phyloP scores from a whole-genome alignment of 2,888 invertebrate species.

The Chloroclystis v-ata region DNA sequence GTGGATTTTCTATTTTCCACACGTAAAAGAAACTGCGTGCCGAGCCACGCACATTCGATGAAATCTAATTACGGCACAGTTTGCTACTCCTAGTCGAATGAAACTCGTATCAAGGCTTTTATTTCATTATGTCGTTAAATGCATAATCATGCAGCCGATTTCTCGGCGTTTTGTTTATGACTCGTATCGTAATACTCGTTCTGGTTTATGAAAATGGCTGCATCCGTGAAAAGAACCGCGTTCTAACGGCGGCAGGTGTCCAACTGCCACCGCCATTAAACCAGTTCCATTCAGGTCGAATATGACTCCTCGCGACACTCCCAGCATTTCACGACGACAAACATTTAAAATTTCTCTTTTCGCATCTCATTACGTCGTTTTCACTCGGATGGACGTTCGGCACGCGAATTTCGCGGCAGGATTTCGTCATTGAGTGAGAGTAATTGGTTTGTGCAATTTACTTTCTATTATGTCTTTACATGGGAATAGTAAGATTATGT shows the following conservation, averaged over 20 bases:
- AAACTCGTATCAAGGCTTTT: slow-evolving; percentile 11
- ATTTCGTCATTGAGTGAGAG: slow-evolving; percentile 70
- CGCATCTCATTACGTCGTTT: slow-evolving; percentile 74
- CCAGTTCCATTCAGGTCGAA: slow-evolving; percentile 69
- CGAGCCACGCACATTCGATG: slow-evolving; percentile 57
- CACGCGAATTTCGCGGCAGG: slow-evolving; percentile 60
- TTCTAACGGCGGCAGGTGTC: slow-evolving; percentile 37
- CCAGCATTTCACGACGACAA: slow-evolving; percentile 70
- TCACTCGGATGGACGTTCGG: slow-evolving; percentile 63
- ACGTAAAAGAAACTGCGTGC: slow-evolving; percentile 76
- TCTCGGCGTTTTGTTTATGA: slow-evolving; percentile 17
- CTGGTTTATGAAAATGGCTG: slow-evolving; percentile 20
- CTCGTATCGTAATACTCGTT: slow-evolving; percentile 1
- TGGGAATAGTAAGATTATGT: slow-evolving; percentile 43
- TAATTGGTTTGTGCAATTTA: slow-evolving; percentile 60
- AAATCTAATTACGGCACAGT: slow-evolving; percentile 62
- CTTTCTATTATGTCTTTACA: slow-evolving; percentile 53
- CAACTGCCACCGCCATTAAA: slow-evolving; percentile 53
- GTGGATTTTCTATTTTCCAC: slow-evolving; percentile 78
- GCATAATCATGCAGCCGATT: slow-evolving; percentile 7
- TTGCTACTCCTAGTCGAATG: slow-evolving; percentile 18
- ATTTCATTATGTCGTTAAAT: slow-evolving; percentile 7
- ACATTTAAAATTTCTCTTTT: slow-evolving; percentile 77
- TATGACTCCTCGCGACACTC: slow-evolving; percentile 67
- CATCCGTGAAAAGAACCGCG: slow-evolving; percentile 44